A percentile compares a stretch with the other conserved stretches of the same genome.
These are phyloP conservation scores for Martes martes DNA, from an alignment of 2,113 vertebrate genomes.

Conservation along the genomic window DNA sequence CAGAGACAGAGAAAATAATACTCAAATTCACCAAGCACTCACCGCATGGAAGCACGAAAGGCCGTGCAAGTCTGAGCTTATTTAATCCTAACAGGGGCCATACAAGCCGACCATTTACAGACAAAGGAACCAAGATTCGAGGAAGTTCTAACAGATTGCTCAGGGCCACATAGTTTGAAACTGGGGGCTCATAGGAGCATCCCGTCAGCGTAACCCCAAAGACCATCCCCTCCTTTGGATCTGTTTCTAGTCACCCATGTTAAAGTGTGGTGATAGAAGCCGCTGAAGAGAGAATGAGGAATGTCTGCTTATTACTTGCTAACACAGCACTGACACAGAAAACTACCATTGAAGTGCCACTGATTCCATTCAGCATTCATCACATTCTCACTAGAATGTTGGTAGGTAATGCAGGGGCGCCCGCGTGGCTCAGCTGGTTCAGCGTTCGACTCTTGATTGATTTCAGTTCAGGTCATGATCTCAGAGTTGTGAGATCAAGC, in stretches of 20 bases:
- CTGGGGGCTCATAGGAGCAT: not conserved
- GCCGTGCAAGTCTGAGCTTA: not conserved
- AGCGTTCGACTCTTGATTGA: not conserved
- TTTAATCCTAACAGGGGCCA: not conserved
- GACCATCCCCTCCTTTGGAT: not conserved
- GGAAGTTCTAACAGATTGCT: not conserved
- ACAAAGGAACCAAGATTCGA: not conserved
- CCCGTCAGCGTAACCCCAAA: not conserved
- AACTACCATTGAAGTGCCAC: not conserved
- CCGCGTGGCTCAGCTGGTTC: not conserved
- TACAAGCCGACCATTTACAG: not conserved
- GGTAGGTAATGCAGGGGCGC: not conserved
- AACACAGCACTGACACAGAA: not conserved
- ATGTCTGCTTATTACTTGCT: not conserved
- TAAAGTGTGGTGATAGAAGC: not conserved
- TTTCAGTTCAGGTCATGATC: not conserved
- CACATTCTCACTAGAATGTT: not conserved
- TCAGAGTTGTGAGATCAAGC: not conserved
- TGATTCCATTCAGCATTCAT: not conserved
- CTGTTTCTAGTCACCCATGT: not conserved
- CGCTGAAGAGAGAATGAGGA: not conserved
- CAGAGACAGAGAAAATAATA: not conserved
- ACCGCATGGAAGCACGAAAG: not conserved
- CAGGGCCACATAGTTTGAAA: not conserved
- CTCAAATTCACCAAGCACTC: not conserved